Evolutionary conservation across 2,888 invertebrate species (phyloP).

Genomic region (Patella pellucida): DNA sequence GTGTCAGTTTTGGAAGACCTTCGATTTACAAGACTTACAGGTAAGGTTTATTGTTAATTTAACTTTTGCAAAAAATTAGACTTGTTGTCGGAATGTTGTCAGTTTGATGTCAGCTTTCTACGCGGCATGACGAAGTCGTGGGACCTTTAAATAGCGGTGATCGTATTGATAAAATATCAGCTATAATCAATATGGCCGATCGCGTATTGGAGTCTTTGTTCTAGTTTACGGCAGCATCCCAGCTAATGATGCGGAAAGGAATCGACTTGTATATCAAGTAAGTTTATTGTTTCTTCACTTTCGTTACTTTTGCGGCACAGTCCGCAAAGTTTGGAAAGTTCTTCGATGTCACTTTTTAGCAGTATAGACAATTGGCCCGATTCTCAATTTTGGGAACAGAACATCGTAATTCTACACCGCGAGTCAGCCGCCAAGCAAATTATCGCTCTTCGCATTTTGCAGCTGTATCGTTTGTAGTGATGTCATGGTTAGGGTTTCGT

Average conservation of each 20-base stretch:
- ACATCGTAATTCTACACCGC: slow-evolving; percentile 3
- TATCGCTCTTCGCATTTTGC: background rate
- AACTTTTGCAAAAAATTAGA: background rate
- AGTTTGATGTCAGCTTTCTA: background rate
- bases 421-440: background rate
- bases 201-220: slow-evolving; percentile 38
- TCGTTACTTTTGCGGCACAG: slow-evolving; percentile 14
- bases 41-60: slow-evolving; percentile 49
- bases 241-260: slow-evolving; percentile 20
- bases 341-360: slow-evolving; percentile 23
- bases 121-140: background rate
- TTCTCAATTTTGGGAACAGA: background rate
- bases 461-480: slow-evolving; percentile 7
- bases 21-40: slow-evolving; percentile 72
- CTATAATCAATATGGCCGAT: slow-evolving; percentile 59
- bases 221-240: slow-evolving; percentile 28
- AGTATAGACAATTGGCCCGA: slow-evolving; percentile 5
- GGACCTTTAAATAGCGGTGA: slow-evolving; percentile 33
- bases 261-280: background rate
- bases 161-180: slow-evolving; percentile 54
- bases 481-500: background rate
- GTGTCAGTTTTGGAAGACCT: slow-evolving; percentile 72
- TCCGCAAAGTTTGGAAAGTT: slow-evolving; percentile 33
- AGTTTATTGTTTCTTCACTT: slow-evolving; percentile 9
- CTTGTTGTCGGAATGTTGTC: background rate